Conservation (phyloP, 2,888 invertebrate species). For the Megastigmus dorsalis region DNA sequence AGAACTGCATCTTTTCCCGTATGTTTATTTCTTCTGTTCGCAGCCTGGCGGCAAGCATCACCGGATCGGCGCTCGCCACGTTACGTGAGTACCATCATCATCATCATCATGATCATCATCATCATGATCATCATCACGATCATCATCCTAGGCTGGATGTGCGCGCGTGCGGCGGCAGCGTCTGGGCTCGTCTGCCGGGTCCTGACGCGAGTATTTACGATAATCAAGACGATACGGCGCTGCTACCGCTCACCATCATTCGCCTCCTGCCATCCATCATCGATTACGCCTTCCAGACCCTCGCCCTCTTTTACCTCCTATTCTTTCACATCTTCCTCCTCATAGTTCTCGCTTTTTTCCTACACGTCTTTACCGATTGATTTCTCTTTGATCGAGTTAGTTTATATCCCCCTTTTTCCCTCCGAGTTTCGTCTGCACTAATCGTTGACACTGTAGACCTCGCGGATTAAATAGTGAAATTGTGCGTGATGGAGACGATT, state of each 20-base stretch:
- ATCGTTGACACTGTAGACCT: too few species aligned
- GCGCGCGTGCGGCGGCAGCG: conserved; percentile 23
- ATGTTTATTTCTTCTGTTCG: conserved; percentile 40
- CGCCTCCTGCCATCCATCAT: conserved; percentile 15
- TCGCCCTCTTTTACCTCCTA: conserved; percentile 31
- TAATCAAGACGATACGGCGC: background rate
- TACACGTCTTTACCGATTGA: conserved; percentile 33
- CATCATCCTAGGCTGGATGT: too few species aligned
- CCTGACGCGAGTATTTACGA: conserved; percentile 20
- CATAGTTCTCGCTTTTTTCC: conserved; percentile 9
- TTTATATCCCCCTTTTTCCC: too few species aligned
- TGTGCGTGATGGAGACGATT: too few species aligned
- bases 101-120: conserved; percentile 36
- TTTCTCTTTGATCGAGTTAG: too few species aligned
- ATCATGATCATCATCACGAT: conserved; percentile 3
- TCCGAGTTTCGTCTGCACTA: too few species aligned
- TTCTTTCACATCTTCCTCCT: conserved; percentile 38
- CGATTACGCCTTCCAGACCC: conserved; percentile 17
- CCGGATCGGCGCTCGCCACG: conserved; percentile 56
- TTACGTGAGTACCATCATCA: conserved; percentile 63
- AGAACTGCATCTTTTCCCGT: background rate
- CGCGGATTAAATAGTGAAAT: too few species aligned
- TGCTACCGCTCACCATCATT: background rate
- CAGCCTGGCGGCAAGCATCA: conserved; percentile 60
- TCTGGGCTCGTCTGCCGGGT: conserved; percentile 35